Evolutionary conservation across 35 echinoderm and acorn worm genomes (phyloP).

Genomic region (Heliocidaris tuberculata): DNA sequence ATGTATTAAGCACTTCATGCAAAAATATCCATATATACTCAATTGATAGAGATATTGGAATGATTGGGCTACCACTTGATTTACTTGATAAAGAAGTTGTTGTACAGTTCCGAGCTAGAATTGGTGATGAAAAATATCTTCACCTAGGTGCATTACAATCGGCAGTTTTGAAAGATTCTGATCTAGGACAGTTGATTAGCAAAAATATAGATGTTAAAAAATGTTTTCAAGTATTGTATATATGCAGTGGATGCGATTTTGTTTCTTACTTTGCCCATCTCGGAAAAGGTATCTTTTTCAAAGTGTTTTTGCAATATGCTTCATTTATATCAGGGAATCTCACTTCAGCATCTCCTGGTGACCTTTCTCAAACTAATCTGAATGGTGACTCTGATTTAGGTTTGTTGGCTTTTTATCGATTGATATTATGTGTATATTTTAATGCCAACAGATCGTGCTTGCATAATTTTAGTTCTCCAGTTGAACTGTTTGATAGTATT

Average conservation of each 20-base stretch:
- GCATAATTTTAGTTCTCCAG: slow-evolving; percentile 31
- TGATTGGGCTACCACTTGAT: slow-evolving; percentile 22
- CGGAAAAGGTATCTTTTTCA: slow-evolving; percentile 53
- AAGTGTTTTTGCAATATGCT: slow-evolving; percentile 46
- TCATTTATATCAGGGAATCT: slow-evolving; percentile 13
- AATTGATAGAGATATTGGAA: slow-evolving; percentile 21
- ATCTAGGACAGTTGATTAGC: not conserved
- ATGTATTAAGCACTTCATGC: slow-evolving; percentile 24
- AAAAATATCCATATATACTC: slow-evolving; percentile 21
- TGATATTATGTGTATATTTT: slow-evolving; percentile 52
- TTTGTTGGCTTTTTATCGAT: slow-evolving; percentile 50
- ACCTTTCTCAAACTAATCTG: slow-evolving; percentile 16
- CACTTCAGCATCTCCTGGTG: slow-evolving; percentile 1
- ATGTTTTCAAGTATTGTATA: slow-evolving; percentile 38
- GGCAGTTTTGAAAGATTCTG: not conserved
- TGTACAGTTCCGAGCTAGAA: not conserved
- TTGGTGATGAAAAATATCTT: not conserved
- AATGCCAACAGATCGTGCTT: slow-evolving; percentile 13
- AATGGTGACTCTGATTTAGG: not conserved
- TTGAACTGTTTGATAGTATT: slow-evolving; percentile 25
- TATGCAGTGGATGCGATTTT: slow-evolving; percentile 54
- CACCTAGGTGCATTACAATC: not conserved
- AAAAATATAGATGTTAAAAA: not conserved
- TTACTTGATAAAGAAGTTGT: not conserved
- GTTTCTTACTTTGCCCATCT: slow-evolving; percentile 48